A percentile compares a stretch with the other conserved stretches of the same genome.
phyloP scores from a whole-genome alignment of 2,797 vertebrate genomes.

The Cirrhinus mrigala region DNA sequence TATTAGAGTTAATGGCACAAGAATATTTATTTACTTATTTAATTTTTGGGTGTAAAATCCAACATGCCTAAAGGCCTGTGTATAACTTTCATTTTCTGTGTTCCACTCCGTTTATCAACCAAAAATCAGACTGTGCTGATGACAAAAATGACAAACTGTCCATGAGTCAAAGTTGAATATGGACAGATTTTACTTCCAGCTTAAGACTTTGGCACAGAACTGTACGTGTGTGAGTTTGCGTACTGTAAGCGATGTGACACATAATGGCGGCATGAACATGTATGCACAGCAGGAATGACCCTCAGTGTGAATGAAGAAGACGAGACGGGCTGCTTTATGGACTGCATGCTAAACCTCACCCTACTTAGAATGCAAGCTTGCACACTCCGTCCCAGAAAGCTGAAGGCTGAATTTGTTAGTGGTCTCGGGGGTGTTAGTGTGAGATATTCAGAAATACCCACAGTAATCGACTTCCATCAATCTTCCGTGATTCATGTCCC shows the following conservation, averaged over 20 bases:
- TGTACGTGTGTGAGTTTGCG: neutral
- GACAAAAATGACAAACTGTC: neutral
- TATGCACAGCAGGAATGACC: neutral
- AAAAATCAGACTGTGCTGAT: neutral
- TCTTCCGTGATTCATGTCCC: neutral
- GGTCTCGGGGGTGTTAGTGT: slow-evolving; percentile 63
- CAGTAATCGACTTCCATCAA: slow-evolving; percentile 63
- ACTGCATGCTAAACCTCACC: slow-evolving; percentile 61
- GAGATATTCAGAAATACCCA: slow-evolving; percentile 65
- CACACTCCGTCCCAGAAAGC: slow-evolving; percentile 63
- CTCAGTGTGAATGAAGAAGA: neutral
- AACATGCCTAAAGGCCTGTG: neutral
- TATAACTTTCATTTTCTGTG: neutral
- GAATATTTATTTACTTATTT: neutral
- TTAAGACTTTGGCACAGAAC: neutral
- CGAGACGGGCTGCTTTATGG: neutral
- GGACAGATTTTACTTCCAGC: too few species aligned
- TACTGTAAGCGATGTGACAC: neutral
- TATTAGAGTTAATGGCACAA: neutral
- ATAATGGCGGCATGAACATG: neutral
- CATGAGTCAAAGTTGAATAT: too few species aligned
- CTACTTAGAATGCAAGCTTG: slow-evolving; percentile 74
- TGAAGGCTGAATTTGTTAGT: slow-evolving; percentile 73
- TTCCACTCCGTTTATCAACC: neutral
- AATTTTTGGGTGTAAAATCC: neutral